Evolutionary conservation across 1,140 invertebrate genomes (phyloP), one percentile per base, ranked within the genome.

Genomic region (Drosophila orena): DNA sequence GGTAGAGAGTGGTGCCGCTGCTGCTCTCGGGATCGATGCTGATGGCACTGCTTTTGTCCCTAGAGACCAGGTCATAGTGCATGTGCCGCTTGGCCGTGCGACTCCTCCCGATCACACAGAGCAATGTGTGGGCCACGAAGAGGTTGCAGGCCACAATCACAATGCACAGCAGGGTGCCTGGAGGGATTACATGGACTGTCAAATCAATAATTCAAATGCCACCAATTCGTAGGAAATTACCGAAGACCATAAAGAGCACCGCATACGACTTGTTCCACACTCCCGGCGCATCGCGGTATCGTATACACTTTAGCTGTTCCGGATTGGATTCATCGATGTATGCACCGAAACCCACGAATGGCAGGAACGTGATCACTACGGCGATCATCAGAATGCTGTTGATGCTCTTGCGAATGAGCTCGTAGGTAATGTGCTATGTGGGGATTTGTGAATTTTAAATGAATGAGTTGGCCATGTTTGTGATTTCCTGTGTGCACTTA

Each of bases 121-220:
- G 92, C 6, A 96, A 95, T 6, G 72, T 76, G 56, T 94, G 93
- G 37, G 96, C 96, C n/a, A 97, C 96, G 3, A 96, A 95, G 47
- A 97, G 86, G 91, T 97, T 97, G 91, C 96, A 97, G 89, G 95
- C 95, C 3, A 97, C 96, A 73, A 97, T 96, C 43, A 96, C 95
- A 1, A 95, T 68, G 84, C 96, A 96, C 8, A 97, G 93, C 6
- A 95, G 75, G 0, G 94, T 95, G 17, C 97, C 97, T 97, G 79
- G n/a, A n/a, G n/a, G 79, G 43, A 52, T 49, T 7, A 81, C 2
- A 24, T 27, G n/a, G 34, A 34, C 15, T 66, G 3, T n/a, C 15
- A 22, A 11, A 14, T 55, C 4, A 3, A 50, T 22, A 4, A 35
- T 0, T 17, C 1, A 5, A 4, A 4, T 4, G 12, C 4, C 0